Conservation (phyloP, 1,140 invertebrate species). For the Temnothorax longispinosus region DNA sequence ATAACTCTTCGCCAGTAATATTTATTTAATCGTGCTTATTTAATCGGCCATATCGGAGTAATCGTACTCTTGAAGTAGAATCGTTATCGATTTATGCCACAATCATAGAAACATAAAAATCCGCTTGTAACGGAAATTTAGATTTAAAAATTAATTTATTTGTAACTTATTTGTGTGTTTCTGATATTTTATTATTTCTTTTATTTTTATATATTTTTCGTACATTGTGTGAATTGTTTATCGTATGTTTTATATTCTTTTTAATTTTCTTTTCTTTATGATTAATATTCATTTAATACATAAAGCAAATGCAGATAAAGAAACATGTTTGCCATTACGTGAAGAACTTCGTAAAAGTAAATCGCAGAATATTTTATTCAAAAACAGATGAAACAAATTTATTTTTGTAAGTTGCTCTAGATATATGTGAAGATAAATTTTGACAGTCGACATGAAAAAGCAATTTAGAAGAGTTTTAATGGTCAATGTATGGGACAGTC, state of each 20-base stretch:
- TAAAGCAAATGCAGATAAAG: not conserved
- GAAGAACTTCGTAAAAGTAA: conserved; percentile 62
- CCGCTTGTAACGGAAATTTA: not conserved
- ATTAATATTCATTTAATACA: not conserved
- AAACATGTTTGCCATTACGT: conserved; percentile 16
- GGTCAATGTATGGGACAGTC: conserved; percentile 45
- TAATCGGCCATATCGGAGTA: conserved; percentile 45
- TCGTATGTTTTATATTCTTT: no score
- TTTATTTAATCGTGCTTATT: conserved; percentile 67
- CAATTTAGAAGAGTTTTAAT: conserved; percentile 68
- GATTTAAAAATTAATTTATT: not conserved
- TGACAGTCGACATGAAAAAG: conserved; percentile 69
- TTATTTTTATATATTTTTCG: not conserved
- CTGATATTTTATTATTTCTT: not conserved
- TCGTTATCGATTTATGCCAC: not conserved
- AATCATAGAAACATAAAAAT: not conserved
- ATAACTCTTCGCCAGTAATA: conserved; percentile 43
- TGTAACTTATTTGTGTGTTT: not conserved
- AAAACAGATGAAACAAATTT: conserved; percentile 48
- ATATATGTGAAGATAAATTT: conserved; percentile 70
- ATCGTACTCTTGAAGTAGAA: not conserved
- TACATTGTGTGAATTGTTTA: not conserved
- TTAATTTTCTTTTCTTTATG: not conserved
- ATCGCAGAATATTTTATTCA: conserved; percentile 24
- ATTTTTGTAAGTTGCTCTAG: conserved; percentile 7